Conservation (phyloP, 2,888 invertebrate genomes). For the Chrysodeixis includens region DNA sequence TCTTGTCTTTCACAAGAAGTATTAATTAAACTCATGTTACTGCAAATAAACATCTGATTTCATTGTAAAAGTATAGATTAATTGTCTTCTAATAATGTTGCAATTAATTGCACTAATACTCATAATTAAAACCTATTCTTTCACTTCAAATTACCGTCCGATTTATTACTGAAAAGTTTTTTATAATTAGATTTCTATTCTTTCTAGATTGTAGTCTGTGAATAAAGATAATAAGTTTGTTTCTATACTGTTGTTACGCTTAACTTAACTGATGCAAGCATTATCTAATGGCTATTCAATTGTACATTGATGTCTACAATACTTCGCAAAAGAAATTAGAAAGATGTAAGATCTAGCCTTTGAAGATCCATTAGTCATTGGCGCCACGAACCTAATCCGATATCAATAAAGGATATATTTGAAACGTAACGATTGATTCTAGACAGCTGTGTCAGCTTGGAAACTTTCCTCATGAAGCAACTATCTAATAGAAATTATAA, state of each 20-base stretch:
- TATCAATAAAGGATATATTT: not conserved
- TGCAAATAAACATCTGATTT: not conserved
- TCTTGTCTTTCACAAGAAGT: not conserved
- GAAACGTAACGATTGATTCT: not conserved
- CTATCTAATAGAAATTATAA: slow-evolving; percentile 3
- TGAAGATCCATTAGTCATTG: not conserved
- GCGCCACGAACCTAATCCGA: not conserved
- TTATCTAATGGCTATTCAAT: slow-evolving; percentile 1
- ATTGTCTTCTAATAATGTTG: not conserved
- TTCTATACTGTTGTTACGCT: not conserved
- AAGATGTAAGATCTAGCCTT: slow-evolving; percentile 1
- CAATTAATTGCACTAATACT: not conserved
- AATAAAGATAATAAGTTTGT: slow-evolving; percentile 1
- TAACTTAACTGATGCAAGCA: not conserved
- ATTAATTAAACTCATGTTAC: not conserved
- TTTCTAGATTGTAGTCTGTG: slow-evolving; percentile 27
- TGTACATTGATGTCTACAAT: not conserved
- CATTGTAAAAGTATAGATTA: not conserved
- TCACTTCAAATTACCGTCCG: slow-evolving; percentile 34
- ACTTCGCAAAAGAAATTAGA: slow-evolving; percentile 4
- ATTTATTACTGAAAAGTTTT: slow-evolving; percentile 20
- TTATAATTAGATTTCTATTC: slow-evolving; percentile 30
- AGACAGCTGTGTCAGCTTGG: not conserved
- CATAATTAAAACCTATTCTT: slow-evolving; percentile 10
- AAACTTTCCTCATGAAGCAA: not conserved